Base-by-base conservation (phyloP, 2,797 vertebrate genomes). In the Erethizon dorsatum region DNA sequence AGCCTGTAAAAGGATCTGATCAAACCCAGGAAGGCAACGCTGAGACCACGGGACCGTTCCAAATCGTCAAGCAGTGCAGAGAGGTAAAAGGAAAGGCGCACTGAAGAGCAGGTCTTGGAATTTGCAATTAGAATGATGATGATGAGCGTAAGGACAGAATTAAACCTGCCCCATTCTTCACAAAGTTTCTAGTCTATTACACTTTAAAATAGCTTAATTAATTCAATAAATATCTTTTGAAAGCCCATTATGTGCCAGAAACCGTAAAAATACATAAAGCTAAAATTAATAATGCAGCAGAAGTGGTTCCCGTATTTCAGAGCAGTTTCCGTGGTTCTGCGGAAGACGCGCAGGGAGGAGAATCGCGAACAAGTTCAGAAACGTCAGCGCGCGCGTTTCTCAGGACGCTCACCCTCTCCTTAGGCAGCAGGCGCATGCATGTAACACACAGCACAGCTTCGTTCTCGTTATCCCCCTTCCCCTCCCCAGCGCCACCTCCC, bases 141-240 rank as follows among this genome's bases (percentile, higher is more conserved):
- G 7, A 54, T 8, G 18, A 8, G 45, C 86, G 0, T 33, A 15
- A 31, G 83, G 71, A 54, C 1, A 20, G 26, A 37, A 57, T n/a
- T 77, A 83, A 84, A 57, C 3, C 1, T 67, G 17, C 26, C 69
- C 2, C 18, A 26, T 54, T 65, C 22, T 83, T 89, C 65, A 77
- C 17, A 77, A 92, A 31, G 8, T 22, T 31, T 96, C 33, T 50
- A 59, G 26, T 59, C 17, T 69, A 59, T 65, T 11, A 26, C 7
- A 37, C 86, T 91, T 11, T 82, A 17, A 91, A 84, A 92, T 75
- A 71, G 37, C 63, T 75, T 13, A 79, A 37, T 56, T 85, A n/a
- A 88, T 83, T 96, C 1, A 57, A 37, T 61, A 73, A 83, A 57
- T 45, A 90, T 26, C 2, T 71, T 84, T 33, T 56, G n/a, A 79